These are phyloP conservation scores for Coregonus sp. DNA, from an alignment of 2,797 vertebrate genomes.

Conservation along the genomic window DNA sequence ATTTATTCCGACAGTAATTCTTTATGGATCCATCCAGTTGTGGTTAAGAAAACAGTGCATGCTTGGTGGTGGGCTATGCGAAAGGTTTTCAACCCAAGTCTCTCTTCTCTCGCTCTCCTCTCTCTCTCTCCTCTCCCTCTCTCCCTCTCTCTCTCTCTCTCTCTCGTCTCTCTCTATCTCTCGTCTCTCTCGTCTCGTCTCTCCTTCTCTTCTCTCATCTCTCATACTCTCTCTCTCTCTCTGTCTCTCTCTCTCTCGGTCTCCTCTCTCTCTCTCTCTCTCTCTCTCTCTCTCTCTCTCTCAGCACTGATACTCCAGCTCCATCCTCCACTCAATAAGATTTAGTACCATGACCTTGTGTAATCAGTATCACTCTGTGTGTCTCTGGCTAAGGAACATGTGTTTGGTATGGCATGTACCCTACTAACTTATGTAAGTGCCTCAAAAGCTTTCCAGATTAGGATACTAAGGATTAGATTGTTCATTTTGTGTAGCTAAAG, in stretches of 20 bases:
- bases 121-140: too few species aligned
- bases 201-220: background rate
- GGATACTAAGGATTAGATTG: background rate
- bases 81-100: too few species aligned
- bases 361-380: background rate
- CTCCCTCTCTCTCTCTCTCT: too few species aligned
- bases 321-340: background rate
- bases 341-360: background rate
- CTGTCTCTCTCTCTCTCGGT: background rate
- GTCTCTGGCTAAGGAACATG: constrained; percentile 9
- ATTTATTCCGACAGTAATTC: too few species aligned
- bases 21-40: too few species aligned
- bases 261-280: background rate
- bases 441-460: background rate
- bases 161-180: too few species aligned
- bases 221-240: too few species aligned
- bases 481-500: background rate
- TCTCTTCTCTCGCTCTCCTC: too few species aligned
- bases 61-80: too few species aligned
- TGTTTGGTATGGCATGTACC: background rate
- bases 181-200: too few species aligned
- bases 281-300: background rate
- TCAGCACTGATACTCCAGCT: background rate
- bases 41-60: too few species aligned
- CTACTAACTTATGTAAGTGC: background rate